Evolutionary conservation across 2,888 invertebrate species (phyloP), one percentile per base, ranked within the genome.

Genomic region (Epirrhoe alternata): DNA sequence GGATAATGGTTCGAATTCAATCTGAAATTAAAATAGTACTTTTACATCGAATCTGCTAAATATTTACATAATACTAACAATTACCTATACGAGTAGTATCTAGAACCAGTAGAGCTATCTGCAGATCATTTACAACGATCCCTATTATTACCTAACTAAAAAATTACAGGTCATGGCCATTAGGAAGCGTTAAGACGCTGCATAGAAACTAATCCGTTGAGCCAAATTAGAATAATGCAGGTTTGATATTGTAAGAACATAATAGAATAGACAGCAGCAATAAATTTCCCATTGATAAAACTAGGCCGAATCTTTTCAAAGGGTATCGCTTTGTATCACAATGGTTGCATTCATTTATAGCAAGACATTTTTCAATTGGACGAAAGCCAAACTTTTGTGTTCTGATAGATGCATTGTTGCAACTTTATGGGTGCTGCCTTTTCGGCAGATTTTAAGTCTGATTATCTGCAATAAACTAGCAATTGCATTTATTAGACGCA

Each of bases 291-390:
- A 80, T 83, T 81, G 77, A 78, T 77, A 81, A 77, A 90, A 82
- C 84, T 88, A 80, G 91, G 92, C 88, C 89, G 86, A 73, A 82
- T 80, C 81, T 83, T 85, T 85, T 86, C 75, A 81, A 87, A 86
- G 84, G 75, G 79, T 71, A 24, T 80, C 73, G 78, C 78, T 82
- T 24, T 77, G 38, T 73, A 16, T 79, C 76, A 86, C 85, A 86
- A 84, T 84, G 73, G 83, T 80, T 82, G 84, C 85, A 86, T 79
- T 79, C 81, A 77, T 79, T 79, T 79, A 80, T 79, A 84, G 76
- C 82, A 83, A 86, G 82, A 86, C 78, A 84, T 83, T 85, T 88
- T 86, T 90, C 82, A 88, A 90, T 90, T 89, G 88, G 86, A 81
- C 63, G 69, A 67, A 68, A 61, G 83, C 88, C 87, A 88, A 84